phyloP scores from a whole-genome alignment of 2,888 invertebrate species.

The Barypeithes pellucidus region DNA sequence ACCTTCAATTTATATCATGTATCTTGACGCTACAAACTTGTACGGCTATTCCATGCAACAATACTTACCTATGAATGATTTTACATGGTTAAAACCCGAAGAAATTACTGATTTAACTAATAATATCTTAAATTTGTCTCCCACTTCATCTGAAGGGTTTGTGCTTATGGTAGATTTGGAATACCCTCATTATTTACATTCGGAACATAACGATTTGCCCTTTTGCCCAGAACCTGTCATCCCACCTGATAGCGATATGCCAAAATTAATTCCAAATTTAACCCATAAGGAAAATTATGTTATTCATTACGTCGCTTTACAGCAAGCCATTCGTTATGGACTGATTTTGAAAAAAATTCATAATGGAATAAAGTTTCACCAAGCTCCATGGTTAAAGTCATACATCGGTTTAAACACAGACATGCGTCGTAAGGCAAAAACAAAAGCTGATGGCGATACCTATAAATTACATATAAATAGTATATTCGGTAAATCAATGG shows the following conservation, averaged over 20 bases:
- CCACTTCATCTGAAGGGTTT: neutral
- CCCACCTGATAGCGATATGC: neutral
- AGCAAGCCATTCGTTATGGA: neutral
- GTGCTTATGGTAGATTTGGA: neutral
- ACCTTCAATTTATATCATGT: no score
- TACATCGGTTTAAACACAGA: neutral
- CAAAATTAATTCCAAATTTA: constrained; percentile 6
- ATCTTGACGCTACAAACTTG: neutral
- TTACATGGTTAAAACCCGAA: no score
- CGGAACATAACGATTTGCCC: neutral
- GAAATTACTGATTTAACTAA: no score
- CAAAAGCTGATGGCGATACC: neutral
- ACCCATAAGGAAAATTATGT: neutral
- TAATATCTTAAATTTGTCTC: neutral
- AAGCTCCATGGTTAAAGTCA: neutral
- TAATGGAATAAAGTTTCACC: neutral
- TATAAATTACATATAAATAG: neutral
- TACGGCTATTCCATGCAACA: no score
- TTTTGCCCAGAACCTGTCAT: neutral
- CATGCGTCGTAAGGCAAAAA: neutral
- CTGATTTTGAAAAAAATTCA: neutral
- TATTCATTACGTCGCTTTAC: neutral
- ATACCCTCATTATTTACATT: neutral
- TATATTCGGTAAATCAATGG: neutral
- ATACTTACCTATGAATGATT: no score